Evolutionary conservation across 2,797 vertebrate species (phyloP).

Genomic region (Sebastes oblongus): DNA sequence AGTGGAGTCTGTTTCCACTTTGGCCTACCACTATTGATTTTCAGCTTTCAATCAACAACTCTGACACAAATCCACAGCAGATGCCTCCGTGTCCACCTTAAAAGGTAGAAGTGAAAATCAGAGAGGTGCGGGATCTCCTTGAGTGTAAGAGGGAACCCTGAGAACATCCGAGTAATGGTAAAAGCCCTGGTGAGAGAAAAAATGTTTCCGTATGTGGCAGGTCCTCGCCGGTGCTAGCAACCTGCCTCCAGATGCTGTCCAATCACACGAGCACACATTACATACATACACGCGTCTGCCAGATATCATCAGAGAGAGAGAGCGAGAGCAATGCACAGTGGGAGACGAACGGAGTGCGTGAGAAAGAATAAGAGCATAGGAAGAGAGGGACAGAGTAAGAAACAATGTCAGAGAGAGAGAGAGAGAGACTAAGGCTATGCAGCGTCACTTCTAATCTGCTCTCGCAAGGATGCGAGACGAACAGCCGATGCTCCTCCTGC

Average conservation of each 20-base stretch:
- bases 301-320: constrained; percentile 47
- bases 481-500: constrained; percentile 52
- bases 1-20: constrained; percentile 33
- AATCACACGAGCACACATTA: constrained; percentile 41
- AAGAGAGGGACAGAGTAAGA: constrained; percentile 43
- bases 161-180: constrained; percentile 49
- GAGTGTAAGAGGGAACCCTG: constrained; percentile 44
- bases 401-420: constrained; percentile 32
- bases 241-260: constrained; percentile 69
- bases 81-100: constrained; percentile 12
- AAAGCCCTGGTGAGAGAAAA: constrained; percentile 52
- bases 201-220: constrained; percentile 50
- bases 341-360: constrained; percentile 31
- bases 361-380: constrained; percentile 44
- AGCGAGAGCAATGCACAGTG: constrained; percentile 17
- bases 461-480: constrained; percentile 33
- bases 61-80: constrained; percentile 21
- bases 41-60: constrained; percentile 24
- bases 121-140: constrained; percentile 27
- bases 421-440: constrained; percentile 18
- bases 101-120: constrained; percentile 4
- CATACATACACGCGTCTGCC: constrained; percentile 45
- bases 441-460: constrained; percentile 44
- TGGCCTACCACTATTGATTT: constrained; percentile 12
- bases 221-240: constrained; percentile 53